A percentile compares a stretch with the other conserved stretches of the same genome.
phyloP scores from a whole-genome alignment of 2,888 invertebrate species.

The Subacronicta megacephala region DNA sequence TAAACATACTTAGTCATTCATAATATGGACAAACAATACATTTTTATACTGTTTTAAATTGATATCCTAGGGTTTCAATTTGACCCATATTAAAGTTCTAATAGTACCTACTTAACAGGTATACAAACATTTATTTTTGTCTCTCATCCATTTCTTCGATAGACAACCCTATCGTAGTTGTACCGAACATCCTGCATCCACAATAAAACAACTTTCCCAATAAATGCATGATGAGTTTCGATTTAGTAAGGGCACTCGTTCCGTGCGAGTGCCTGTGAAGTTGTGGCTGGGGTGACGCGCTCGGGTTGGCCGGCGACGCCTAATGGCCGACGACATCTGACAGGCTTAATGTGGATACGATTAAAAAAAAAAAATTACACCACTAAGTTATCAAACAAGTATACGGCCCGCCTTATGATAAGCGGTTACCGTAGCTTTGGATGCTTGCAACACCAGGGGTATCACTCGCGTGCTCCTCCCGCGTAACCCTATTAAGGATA shows the following conservation, averaged over 20 bases:
- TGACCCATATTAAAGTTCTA: background rate
- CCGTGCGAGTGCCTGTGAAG: slow-evolving; percentile 68
- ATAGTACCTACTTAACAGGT: no score
- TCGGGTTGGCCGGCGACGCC: slow-evolving; percentile 36
- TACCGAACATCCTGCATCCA: slow-evolving; percentile 1
- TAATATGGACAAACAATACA: no score
- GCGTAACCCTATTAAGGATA: no score
- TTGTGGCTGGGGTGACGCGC: slow-evolving; percentile 59
- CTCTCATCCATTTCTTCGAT: background rate
- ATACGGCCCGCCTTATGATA: no score
- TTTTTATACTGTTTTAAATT: no score
- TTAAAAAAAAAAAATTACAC: no score
- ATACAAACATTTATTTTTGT: background rate
- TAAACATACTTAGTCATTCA: no score
- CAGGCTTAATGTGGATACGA: slow-evolving; percentile 39
- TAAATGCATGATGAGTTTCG: slow-evolving; percentile 37
- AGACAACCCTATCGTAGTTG: background rate
- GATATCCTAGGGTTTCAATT: no score
- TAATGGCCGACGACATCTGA: slow-evolving; percentile 42
- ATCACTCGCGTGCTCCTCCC: no score
- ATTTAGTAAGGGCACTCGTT: slow-evolving; percentile 63
- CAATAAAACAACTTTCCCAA: slow-evolving; percentile 33
- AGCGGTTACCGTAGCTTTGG: no score
- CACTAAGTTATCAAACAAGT: no score
- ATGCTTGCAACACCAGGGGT: no score